Evolutionary conservation across 2,113 vertebrate species (phyloP).

Genomic region (Morone saxatilis): DNA sequence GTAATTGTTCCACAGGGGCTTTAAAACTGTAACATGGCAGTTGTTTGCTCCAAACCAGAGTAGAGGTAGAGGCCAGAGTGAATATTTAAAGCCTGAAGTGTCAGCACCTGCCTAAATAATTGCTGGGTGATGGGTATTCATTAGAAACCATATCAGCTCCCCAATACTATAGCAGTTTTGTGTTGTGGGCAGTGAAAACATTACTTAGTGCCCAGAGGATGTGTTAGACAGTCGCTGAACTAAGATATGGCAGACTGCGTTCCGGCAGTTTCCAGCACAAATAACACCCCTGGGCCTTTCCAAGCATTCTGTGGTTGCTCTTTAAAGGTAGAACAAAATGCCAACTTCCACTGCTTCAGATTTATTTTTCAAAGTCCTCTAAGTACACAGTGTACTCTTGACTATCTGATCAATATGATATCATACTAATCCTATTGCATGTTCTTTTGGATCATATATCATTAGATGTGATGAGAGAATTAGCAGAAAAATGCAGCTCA

Average conservation of each 20-base stretch:
- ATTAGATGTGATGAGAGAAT: not conserved
- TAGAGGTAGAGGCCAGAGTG: not conserved
- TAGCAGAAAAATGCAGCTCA: not conserved
- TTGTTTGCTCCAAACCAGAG: not conserved
- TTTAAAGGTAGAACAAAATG: not conserved
- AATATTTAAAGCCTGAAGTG: not conserved
- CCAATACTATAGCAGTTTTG: not conserved
- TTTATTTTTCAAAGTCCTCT: not conserved
- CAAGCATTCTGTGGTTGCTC: not conserved
- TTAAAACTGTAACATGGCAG: not conserved
- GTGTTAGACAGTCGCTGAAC: constrained; percentile 16
- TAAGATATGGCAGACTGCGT: constrained; percentile 17
- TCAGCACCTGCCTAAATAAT: not conserved
- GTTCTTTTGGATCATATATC: not conserved
- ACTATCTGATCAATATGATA: not conserved
- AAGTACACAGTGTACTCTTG: not conserved
- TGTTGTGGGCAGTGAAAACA: constrained; percentile 23
- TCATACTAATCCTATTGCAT: not conserved
- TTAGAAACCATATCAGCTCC: not conserved
- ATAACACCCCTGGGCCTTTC: constrained; percentile 16
- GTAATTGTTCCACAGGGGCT: not conserved
- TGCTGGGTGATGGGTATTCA: not conserved
- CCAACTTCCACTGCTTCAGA: not conserved
- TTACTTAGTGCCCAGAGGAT: constrained; percentile 9
- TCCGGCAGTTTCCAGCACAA: constrained; percentile 9